Percentiles rank a stretch among this genome's conserved stretches.
These are phyloP conservation scores for Cetoscarus ocellatus DNA, from an alignment of 2,797 vertebrate genomes.

Conservation along the genomic window DNA sequence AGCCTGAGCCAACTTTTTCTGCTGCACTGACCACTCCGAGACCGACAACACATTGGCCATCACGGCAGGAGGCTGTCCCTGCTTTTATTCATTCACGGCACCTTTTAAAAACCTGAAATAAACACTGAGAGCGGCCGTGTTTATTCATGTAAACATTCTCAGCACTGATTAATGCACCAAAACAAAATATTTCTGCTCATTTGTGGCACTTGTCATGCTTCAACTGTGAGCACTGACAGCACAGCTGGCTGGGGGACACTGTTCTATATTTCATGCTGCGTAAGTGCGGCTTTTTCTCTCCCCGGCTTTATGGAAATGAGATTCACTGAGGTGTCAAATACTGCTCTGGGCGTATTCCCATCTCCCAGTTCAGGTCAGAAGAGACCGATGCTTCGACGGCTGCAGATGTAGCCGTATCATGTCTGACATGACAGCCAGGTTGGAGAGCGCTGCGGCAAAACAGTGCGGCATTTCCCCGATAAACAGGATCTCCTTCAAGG, in stretches of 20 bases:
- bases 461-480: slow-evolving; percentile 12
- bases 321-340: slow-evolving; percentile 80
- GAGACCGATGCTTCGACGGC: slow-evolving; percentile 68
- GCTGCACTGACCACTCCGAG: slow-evolving; percentile 56
- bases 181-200: slow-evolving; percentile 39
- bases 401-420: slow-evolving; percentile 63
- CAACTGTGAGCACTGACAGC: slow-evolving; percentile 41
- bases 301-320: slow-evolving; percentile 76
- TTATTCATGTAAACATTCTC: slow-evolving; percentile 54
- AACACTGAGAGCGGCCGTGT: slow-evolving; percentile 14
- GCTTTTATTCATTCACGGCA: slow-evolving; percentile 42
- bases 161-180: slow-evolving; percentile 35
- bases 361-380: slow-evolving; percentile 67
- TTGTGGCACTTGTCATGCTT: slow-evolving; percentile 33
- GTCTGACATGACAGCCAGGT: slow-evolving; percentile 65
- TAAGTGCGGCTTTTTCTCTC: slow-evolving; percentile 69
- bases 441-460: slow-evolving; percentile 53
- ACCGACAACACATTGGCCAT: slow-evolving; percentile 29
- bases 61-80: slow-evolving; percentile 29
- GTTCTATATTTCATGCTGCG: slow-evolving; percentile 73
- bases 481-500: slow-evolving; percentile 37
- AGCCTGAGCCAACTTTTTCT: slow-evolving; percentile 71
- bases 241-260: slow-evolving; percentile 58
- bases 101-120: slow-evolving; percentile 35
- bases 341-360: slow-evolving; percentile 75